Base-by-base conservation (phyloP, 1,140 invertebrate species). In the Micrasema longulum region DNA sequence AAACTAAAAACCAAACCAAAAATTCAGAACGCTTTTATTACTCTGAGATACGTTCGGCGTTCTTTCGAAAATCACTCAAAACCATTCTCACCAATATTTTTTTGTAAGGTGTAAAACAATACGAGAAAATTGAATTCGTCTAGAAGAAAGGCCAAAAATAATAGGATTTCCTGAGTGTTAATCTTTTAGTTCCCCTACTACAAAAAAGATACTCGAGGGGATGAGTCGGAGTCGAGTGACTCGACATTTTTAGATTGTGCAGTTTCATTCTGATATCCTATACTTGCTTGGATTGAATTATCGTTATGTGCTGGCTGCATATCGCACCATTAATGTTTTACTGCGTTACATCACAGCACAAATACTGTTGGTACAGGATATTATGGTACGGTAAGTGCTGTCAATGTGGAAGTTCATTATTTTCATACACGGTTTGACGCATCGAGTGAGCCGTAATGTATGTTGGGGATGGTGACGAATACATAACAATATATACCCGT, bases 381-480 rank as follows among this genome's bases (percentile, higher is more conserved):
- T 36, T 45, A 63, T 63, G 36, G 50, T 45, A n/a, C 60, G 20
- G 20, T 31, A 65, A 65, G 63, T 48, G 63, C 47, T 65, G 63
- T 65, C 63, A 63, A 63, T 63, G 45, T 45, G 23, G 41, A 63
- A 55, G 48, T 67, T 67, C 65, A 67, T 67, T 67, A 67, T 67
- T 67, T 67, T 55, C 65, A 55, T 55, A 55, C 65, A 55, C 35
- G 65, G 65, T 53, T 67, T 67, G 65, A 67, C 55, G 65, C 65
- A 53, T 55, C 65, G 48, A 12, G 50, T 55, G 41, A 67, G 55
- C 35, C 45, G n/a, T 66, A 47, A n/a, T 67, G 45, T 55, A 14
- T 6, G 50, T 5, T 5, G 57, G 57, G 22, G 7, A 20, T 23
- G 57, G 20, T 63, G 65, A 67, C 65, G 55, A 53, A 67, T 67